A percentile compares a stretch with the other conserved stretches of the same genome.
phyloP scores from a whole-genome alignment of 1,140 invertebrate genomes.

The Nephila pilipes region DNA sequence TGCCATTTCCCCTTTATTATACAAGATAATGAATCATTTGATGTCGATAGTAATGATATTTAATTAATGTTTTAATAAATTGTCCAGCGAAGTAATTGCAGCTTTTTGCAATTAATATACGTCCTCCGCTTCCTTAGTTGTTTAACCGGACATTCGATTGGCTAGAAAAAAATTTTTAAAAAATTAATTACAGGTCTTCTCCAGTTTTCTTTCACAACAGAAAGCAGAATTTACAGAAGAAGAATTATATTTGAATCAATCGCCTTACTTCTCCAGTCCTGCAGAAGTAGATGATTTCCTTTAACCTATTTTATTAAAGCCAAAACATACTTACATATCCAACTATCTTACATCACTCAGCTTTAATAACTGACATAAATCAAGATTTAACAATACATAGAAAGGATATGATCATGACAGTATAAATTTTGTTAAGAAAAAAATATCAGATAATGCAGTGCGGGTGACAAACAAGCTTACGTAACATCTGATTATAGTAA shows the following conservation, averaged over 20 bases:
- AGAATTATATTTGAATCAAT: background rate
- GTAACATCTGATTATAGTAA: background rate
- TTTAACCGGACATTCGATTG: background rate
- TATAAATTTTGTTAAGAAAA: slow-evolving; percentile 3
- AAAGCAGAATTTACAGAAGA: background rate
- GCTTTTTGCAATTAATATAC: slow-evolving; percentile 13
- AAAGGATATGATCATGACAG: slow-evolving; percentile 13
- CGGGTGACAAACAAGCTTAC: background rate
- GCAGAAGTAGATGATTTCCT: slow-evolving; percentile 32
- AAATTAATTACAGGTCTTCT: background rate
- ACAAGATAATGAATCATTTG: background rate
- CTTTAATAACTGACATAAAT: slow-evolving; percentile 24
- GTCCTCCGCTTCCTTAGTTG: background rate
- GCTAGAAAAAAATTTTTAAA: background rate
- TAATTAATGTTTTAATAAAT: slow-evolving; percentile 32
- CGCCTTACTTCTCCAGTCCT: background rate
- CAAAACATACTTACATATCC: background rate
- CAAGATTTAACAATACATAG: background rate
- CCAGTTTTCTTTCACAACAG: background rate
- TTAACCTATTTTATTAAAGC: slow-evolving; percentile 13
- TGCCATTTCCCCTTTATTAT: background rate
- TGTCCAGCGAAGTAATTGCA: background rate
- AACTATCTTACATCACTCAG: background rate
- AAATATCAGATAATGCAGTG: slow-evolving; percentile 8
- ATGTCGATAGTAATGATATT: background rate